Evolutionary conservation across 2,113 vertebrate species (phyloP).

Genomic region (Mobula hypostoma): DNA sequence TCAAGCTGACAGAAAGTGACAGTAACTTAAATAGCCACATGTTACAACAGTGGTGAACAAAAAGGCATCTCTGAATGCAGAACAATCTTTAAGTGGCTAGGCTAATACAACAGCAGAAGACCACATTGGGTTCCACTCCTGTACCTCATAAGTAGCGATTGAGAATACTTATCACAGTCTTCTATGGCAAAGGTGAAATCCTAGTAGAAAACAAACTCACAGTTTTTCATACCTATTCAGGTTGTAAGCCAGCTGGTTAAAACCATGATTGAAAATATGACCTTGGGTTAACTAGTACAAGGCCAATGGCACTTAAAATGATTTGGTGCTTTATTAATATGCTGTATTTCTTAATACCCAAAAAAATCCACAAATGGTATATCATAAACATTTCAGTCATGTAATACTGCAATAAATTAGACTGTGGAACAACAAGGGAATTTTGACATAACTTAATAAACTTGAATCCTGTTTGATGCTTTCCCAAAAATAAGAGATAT

Average conservation of each 20-base stretch:
- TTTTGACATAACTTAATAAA: neutral
- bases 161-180: neutral
- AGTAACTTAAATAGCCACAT: too few relatives aligned
- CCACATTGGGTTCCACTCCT: too few relatives aligned
- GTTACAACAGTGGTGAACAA: too few relatives aligned
- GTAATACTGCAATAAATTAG: neutral
- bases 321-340: neutral
- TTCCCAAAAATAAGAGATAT: neutral
- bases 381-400: neutral
- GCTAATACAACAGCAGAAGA: too few relatives aligned
- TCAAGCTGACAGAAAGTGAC: too few relatives aligned
- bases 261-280: neutral
- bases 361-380: neutral
- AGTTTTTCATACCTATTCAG: neutral
- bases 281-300: neutral
- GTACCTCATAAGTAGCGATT: too few relatives aligned
- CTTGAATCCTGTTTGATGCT: slow-evolving; percentile 12
- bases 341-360: neutral
- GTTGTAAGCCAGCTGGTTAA: neutral
- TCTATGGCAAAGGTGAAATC: slow-evolving; percentile 16
- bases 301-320: slow-evolving; percentile 5
- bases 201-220: neutral
- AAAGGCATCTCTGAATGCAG: too few relatives aligned
- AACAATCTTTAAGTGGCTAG: too few relatives aligned
- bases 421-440: neutral